These are phyloP conservation scores for Phalloptychus januarius DNA, from an alignment of 2,797 vertebrate genomes.

Conservation along the genomic window DNA sequence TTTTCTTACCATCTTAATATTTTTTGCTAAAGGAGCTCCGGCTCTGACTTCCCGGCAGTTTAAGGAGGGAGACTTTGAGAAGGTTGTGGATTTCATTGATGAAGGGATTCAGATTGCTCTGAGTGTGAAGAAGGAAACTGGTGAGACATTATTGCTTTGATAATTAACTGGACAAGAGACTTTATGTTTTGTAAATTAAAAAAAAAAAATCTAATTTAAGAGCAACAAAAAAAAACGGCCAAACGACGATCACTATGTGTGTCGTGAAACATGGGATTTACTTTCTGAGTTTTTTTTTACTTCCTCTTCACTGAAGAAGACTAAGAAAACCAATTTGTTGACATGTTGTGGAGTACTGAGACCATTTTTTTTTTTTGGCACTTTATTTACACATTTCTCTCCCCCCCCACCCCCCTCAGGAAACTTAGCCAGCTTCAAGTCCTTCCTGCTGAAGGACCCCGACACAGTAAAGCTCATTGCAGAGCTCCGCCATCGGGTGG, in stretches of 20 bases:
- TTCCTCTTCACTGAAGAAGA: neutral
- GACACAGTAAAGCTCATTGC: slow-evolving; percentile 74
- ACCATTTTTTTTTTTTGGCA: neutral
- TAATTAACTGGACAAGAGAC: neutral
- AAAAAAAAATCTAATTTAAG: neutral
- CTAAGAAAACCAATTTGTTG: neutral
- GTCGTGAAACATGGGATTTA: neutral
- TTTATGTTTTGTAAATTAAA: neutral
- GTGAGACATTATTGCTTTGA: slow-evolving; percentile 67
- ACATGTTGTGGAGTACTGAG: neutral
- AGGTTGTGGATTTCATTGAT: slow-evolving; percentile 87
- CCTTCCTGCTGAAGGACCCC: slow-evolving; percentile 80
- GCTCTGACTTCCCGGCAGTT: slow-evolving; percentile 87
- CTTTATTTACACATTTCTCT: neutral
- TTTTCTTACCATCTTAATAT: neutral
- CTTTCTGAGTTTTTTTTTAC: neutral
- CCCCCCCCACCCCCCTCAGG: slow-evolving; percentile 58
- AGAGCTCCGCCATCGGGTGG: slow-evolving; percentile 82
- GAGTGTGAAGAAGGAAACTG: slow-evolving; percentile 87
- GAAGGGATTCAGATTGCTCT: slow-evolving; percentile 84
- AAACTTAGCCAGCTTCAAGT: slow-evolving; percentile 85
- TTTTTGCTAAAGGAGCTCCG: slow-evolving; percentile 78
- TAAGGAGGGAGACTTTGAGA: slow-evolving; percentile 85
- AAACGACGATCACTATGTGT: neutral
- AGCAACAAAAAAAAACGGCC: neutral